These are phyloP conservation scores for Brachymystax lenok DNA, from an alignment of 2,797 vertebrate species.

Conservation along the genomic window DNA sequence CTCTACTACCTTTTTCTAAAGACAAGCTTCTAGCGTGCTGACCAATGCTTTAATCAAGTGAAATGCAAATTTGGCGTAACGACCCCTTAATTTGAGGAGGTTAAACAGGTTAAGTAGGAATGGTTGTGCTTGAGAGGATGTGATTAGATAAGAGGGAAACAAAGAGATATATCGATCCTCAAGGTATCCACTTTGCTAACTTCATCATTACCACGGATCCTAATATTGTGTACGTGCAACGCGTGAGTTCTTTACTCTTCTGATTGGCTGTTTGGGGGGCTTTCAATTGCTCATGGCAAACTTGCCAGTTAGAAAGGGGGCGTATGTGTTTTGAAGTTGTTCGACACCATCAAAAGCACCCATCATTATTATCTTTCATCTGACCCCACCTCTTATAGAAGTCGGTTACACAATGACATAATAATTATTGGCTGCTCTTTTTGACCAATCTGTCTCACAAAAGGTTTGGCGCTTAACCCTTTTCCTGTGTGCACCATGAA, in stretches of 20 bases:
- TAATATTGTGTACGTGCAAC: slow-evolving; percentile 1
- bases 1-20: neutral
- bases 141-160: slow-evolving; percentile 11
- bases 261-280: neutral
- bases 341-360: slow-evolving; percentile 1
- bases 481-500: slow-evolving; percentile 35
- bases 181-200: slow-evolving; percentile 1
- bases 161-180: slow-evolving; percentile 8
- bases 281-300: neutral
- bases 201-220: neutral
- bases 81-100: neutral
- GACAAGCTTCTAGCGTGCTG: neutral
- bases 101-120: slow-evolving; percentile 9
- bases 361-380: slow-evolving; percentile 11
- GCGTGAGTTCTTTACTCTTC: neutral
- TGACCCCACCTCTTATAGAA: slow-evolving; percentile 9
- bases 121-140: slow-evolving; percentile 2
- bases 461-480: slow-evolving; percentile 37
- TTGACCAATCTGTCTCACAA: slow-evolving; percentile 49
- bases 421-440: slow-evolving; percentile 37
- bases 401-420: slow-evolving; percentile 26
- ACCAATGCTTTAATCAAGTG: neutral
- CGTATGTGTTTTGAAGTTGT: slow-evolving; percentile 1
- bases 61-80: neutral
- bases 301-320: slow-evolving; percentile 1